These are phyloP conservation scores for Brenthis ino DNA, from an alignment of 2,888 invertebrate species.

Conservation along the genomic window DNA sequence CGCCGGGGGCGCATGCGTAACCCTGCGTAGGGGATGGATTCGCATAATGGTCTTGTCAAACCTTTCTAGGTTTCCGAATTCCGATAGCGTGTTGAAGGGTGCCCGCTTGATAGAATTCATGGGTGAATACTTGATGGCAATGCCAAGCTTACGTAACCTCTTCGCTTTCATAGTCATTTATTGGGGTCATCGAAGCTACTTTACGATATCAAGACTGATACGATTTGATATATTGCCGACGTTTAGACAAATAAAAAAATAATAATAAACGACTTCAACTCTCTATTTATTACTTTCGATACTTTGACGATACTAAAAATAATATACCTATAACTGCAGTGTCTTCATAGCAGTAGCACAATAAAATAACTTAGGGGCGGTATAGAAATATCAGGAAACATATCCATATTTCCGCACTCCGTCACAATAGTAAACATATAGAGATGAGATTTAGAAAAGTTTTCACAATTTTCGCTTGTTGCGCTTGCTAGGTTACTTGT, in stretches of 20 bases:
- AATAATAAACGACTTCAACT: neutral
- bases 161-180: slow-evolving; percentile 23
- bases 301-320: no score
- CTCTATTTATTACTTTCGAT: neutral
- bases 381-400: slow-evolving; percentile 32
- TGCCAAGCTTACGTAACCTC: slow-evolving; percentile 22
- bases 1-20: slow-evolving; percentile 62
- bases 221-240: slow-evolving; percentile 19
- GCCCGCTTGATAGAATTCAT: slow-evolving; percentile 37
- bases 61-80: slow-evolving; percentile 56
- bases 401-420: slow-evolving; percentile 30
- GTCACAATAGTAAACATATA: slow-evolving; percentile 29
- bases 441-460: slow-evolving; percentile 18
- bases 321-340: neutral
- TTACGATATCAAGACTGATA: slow-evolving; percentile 6
- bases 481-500: neutral
- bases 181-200: slow-evolving; percentile 28
- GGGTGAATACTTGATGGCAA: slow-evolving; percentile 32
- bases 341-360: slow-evolving; percentile 16
- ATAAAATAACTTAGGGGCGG: slow-evolving; percentile 29
- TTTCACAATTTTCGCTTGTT: slow-evolving; percentile 14
- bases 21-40: slow-evolving; percentile 56
- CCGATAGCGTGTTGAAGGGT: slow-evolving; percentile 48
- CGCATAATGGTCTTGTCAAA: slow-evolving; percentile 55
- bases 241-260: slow-evolving; percentile 7